Percentiles rank a stretch among this genome's conserved stretches.
Evolutionary conservation across 1,140 invertebrate species (phyloP).

Genomic region (Halesus radiatus): DNA sequence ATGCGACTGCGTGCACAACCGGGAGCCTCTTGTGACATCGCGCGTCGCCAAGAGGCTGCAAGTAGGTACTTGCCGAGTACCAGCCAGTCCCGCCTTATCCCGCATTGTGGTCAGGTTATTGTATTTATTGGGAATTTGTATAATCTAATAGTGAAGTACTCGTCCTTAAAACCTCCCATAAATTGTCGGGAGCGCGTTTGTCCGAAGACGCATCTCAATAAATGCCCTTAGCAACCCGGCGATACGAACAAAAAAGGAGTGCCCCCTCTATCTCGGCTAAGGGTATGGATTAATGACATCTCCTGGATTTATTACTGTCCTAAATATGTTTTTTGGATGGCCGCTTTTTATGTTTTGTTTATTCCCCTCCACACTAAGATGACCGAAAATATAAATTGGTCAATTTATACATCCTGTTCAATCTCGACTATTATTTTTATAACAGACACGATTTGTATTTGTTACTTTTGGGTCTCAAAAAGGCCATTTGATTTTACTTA

Average conservation of each 20-base stretch:
- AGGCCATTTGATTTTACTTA: constrained; percentile 42
- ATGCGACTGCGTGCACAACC: too few relatives aligned
- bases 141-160: constrained; percentile 50
- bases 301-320: constrained; percentile 56
- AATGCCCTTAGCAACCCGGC: constrained; percentile 47
- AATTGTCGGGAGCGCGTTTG: constrained; percentile 55
- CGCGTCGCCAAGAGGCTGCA: too few relatives aligned
- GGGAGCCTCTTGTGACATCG: too few relatives aligned
- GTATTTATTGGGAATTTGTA: constrained; percentile 39
- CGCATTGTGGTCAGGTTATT: constrained; percentile 1
- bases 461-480: constrained; percentile 14
- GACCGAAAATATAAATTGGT: constrained; percentile 54
- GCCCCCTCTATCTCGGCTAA: constrained; percentile 34
- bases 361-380: constrained; percentile 46
- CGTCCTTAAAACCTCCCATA: constrained; percentile 54
- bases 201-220: constrained; percentile 54
- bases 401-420: constrained; percentile 54
- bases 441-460: constrained; percentile 49
- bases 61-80: too few relatives aligned
- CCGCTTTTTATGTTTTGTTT: constrained; percentile 55
- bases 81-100: too few relatives aligned
- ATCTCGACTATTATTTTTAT: constrained; percentile 53
- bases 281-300: constrained; percentile 57
- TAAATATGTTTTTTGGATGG: constrained; percentile 58
- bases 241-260: constrained; percentile 49